Base-by-base conservation (phyloP, 2,888 invertebrate genomes). In the Drosophila monieri region DNA sequence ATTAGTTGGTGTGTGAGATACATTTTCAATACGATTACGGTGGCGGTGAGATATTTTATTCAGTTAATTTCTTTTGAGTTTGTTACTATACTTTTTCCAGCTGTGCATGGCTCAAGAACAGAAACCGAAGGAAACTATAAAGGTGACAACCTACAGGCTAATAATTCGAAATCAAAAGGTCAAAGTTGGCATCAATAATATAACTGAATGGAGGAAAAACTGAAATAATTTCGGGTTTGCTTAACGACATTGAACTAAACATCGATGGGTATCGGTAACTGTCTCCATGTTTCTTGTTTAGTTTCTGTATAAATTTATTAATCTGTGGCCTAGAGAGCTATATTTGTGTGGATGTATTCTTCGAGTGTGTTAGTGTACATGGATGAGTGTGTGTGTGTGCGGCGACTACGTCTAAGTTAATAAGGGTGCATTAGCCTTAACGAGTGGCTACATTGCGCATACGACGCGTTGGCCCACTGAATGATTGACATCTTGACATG, bases 201-300 rank as follows among this genome's bases (percentile, higher is more conserved):
- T 46, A 32, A 23, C 12, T 12, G n/a, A 35, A 32, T 43, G 48
- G 48, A 25, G 35, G 6, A 43, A 57, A 53, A 30, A 6, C 10
- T 47, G 30, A 32, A 58, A 55, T 49, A 41, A 53, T 74, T 48
- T 65, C 41, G 35, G 58, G 65, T 54, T 76, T 49, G 67, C 52
- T 58, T 66, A 84, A 84, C 83, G 78, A 81, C 81, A 81, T 83
- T 78, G 70, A 87, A 85, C 84, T 87, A 84, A 84, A 84, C 88
- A 87, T 84, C 88, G 81, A 83, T 81, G 68, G 57, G 67, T 78
- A 35, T 68, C 25, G 35, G 37, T 23, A 27, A 35, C 21, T 71
- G 55, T 55, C 35, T 35, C 58, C 18, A 44, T 51, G 69, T 60
- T 21, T 41, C 35, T 47, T 41, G 35, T 32, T 12, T 48, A 18